Conservation (phyloP, 2,888 invertebrate genomes). For the Pollenia angustigena region DNA sequence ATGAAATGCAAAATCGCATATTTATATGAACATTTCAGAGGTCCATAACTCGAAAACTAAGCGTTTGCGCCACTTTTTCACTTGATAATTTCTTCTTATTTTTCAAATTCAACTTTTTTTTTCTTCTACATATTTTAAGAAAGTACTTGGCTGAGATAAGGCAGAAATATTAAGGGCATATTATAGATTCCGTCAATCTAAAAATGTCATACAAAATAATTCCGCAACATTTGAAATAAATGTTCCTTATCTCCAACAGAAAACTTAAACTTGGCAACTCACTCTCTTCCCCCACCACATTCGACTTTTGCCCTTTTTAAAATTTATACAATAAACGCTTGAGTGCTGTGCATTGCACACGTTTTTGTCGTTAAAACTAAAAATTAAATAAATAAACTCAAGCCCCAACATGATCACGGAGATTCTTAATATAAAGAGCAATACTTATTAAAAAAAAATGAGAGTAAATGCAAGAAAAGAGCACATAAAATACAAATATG, state of each 20-base stretch:
- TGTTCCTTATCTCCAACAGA: neutral
- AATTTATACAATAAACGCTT: neutral
- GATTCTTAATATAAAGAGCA: constrained; percentile 8
- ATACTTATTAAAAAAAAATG: neutral
- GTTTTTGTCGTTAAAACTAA: constrained; percentile 21
- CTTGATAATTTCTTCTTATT: too few species aligned
- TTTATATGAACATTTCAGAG: too few species aligned
- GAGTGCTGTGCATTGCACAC: constrained; percentile 25
- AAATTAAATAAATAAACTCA: constrained; percentile 13
- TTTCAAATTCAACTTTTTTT: too few species aligned
- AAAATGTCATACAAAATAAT: too few species aligned
- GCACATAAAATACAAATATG: constrained; percentile 4
- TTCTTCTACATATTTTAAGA: too few species aligned
- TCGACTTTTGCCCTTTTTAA: neutral
- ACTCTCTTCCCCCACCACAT: neutral
- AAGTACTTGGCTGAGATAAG: too few species aligned
- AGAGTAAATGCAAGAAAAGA: constrained; percentile 13
- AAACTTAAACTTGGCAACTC: constrained; percentile 4
- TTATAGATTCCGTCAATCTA: too few species aligned
- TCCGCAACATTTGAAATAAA: too few species aligned
- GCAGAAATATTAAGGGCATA: too few species aligned
- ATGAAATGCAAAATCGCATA: too few species aligned
- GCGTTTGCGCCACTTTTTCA: too few species aligned
- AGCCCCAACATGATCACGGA: constrained; percentile 7
- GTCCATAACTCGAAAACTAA: too few species aligned